Evolutionary conservation across 2,797 vertebrate species (phyloP), one percentile per base, ranked within the genome.

Genomic region (Cercopithecus diana): DNA sequence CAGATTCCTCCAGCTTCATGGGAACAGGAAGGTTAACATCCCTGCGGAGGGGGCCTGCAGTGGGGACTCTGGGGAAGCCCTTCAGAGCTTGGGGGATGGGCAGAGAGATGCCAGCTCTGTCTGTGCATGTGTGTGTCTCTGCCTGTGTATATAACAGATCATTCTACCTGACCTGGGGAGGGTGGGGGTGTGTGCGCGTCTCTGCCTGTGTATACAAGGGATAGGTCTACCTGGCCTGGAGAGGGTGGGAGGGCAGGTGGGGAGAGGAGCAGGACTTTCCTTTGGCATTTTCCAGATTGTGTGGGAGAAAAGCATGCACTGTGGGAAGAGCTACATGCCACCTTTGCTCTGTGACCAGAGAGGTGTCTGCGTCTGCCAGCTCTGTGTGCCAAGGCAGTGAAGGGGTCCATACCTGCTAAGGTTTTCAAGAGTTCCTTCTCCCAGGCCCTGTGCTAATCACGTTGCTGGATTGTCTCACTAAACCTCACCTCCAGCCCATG

Each of bases 11-110:
- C 1, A 1, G 84, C 39, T 96, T 43, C 92, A 52, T 88, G 57
- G 43, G 91, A 92, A 57, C 22, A 61, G 72, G 41, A 93, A 92
- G 36, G 81, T 87, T 88, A 89, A 88, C 7, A 20, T 88, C 33
- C 39, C 55, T 12, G 55, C 10, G 36, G 20, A 80, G 13, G 17
- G 5, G 75, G 36, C n/a, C 43, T 22, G 22, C 30, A 9, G 11
- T 33, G 19, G 36, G n/a, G n/a, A n/a, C n/a, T n/a, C n/a, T n/a
- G n/a, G n/a, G 43, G 30, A 48, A 91, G 19, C 83, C 75, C 80
- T 57, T 92, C n/a, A 48, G 90, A 89, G 58, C 64, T n/a, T 30
- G 13, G 50, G 58, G 61, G 2, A 36, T 61, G 3, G 13, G 12
- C 39, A 61, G 13, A 85, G 94, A 93, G 75, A 94, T 10, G 36